Evolutionary conservation across 2,113 vertebrate species (phyloP), one percentile per base, ranked within the genome.

Genomic region (cat (Felis catus)): DNA sequence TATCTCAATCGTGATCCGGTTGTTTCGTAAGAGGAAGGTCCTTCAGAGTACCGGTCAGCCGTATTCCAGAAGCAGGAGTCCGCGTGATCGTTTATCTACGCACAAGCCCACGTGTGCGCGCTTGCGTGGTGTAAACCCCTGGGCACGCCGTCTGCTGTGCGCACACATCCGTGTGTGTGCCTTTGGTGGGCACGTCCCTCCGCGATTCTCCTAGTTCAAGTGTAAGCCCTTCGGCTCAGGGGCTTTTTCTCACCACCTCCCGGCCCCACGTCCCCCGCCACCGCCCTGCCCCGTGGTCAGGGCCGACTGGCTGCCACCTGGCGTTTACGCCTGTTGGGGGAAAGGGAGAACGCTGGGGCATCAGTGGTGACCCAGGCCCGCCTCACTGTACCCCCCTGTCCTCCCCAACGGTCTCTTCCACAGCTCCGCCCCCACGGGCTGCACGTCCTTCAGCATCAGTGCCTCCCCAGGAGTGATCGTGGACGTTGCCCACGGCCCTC

Each of bases 371-470:
- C 33, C 61, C 27, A 6, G 55, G 16, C 27, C 12, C 29, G 29
- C 66, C 76, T 92, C 82, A 95, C 58, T 0, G 1, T 1, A 23
- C n/a, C 31, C 4, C 23, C 36, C 36, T 45, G 78, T 25, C 48
- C 53, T n/a, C 61, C 21, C 5, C 13, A 1, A 2, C 79, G 14
- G 23, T 61, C 81, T 33, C n/a, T 6, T 3, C 98, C 96, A 5
- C 96, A 99, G 99, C 70, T 98, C 94, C 33, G 96, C 81, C 18
- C 99, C 99, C 2, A 39, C n/a, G 16, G 98, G 55, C 1, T 98
- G 96, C 33, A 81, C 48, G 0, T 95, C 97, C 45, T 99, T 99
- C 0, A 95, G 98, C 7, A 89, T 99, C 94, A 65, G 15, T 0
- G 97, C 98, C 33, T 98, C 99, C 5, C 92, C 98, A 0, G 98